Conservation (phyloP, 2,888 invertebrate genomes). For the Pasiphila rectangulata region DNA sequence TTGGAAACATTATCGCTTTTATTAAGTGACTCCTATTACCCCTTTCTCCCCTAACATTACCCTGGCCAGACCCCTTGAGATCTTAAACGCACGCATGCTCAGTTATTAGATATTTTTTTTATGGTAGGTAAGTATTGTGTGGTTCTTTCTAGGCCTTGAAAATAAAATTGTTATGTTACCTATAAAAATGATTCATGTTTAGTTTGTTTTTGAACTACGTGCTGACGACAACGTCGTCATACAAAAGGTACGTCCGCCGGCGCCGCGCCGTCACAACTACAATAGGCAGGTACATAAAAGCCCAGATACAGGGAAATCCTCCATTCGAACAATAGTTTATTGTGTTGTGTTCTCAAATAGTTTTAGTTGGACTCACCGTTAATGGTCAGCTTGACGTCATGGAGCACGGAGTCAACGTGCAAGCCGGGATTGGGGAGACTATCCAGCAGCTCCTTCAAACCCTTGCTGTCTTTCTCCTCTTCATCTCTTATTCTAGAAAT, state of each 20-base stretch:
- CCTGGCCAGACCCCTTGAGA: too few relatives aligned
- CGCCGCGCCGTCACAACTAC: neutral
- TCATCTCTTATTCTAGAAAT: constrained; percentile 43
- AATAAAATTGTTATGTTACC: too few relatives aligned
- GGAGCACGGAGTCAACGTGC: constrained; percentile 82
- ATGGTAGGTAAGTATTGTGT: too few relatives aligned
- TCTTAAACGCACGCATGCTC: too few relatives aligned
- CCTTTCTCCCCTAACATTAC: too few relatives aligned
- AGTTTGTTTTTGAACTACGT: neutral
- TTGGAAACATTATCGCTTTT: too few relatives aligned
- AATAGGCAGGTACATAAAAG: neutral
- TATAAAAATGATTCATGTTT: too few relatives aligned
- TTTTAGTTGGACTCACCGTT: constrained; percentile 55
- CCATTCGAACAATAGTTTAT: constrained; percentile 1
- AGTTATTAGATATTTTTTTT: too few relatives aligned
- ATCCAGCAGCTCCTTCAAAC: constrained; percentile 46
- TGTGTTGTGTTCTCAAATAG: neutral
- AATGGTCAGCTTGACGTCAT: constrained; percentile 84
- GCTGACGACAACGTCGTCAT: neutral
- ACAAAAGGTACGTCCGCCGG: neutral
- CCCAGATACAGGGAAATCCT: constrained; percentile 1
- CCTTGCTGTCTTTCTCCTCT: constrained; percentile 31
- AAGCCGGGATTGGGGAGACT: constrained; percentile 80
- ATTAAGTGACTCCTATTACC: too few relatives aligned
- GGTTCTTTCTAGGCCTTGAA: too few relatives aligned